A percentile compares a stretch with the other conserved stretches of the same genome.
These are phyloP conservation scores for Pycnonotus jocosus DNA, from an alignment of 2,113 vertebrate genomes.

Conservation along the genomic window DNA sequence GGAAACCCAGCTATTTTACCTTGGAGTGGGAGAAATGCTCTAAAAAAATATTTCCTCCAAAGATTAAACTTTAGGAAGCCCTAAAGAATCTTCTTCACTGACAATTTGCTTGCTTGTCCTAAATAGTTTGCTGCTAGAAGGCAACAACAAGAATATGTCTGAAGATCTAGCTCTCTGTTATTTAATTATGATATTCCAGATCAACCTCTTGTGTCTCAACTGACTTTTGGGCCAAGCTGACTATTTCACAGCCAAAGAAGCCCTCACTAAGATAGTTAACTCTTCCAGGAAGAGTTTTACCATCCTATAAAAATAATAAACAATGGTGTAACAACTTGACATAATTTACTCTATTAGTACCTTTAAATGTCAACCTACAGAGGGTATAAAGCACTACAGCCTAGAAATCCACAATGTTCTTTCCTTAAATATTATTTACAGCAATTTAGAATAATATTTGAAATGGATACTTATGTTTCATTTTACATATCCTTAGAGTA, in stretches of 20 bases:
- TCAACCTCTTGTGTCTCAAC: background rate
- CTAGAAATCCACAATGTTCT: background rate
- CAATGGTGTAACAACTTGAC: background rate
- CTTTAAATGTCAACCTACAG: background rate
- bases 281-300: constrained; percentile 12
- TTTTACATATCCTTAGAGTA: background rate
- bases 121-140: background rate
- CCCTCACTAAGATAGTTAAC: background rate
- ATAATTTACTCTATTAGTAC: background rate
- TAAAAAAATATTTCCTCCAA: background rate
- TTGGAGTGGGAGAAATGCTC: background rate
- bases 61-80: background rate
- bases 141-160: background rate
- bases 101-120: constrained; percentile 21
- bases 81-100: background rate
- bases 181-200: background rate
- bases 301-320: background rate
- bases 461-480: background rate
- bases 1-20: background rate
- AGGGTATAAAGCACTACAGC: background rate
- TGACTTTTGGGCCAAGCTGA: constrained; percentile 2
- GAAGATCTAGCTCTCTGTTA: background rate
- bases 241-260: background rate
- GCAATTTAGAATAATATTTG: background rate
- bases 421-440: background rate